Evolutionary conservation across 2,797 vertebrate species (phyloP).

Genomic region (Anomalospiza imberbis): DNA sequence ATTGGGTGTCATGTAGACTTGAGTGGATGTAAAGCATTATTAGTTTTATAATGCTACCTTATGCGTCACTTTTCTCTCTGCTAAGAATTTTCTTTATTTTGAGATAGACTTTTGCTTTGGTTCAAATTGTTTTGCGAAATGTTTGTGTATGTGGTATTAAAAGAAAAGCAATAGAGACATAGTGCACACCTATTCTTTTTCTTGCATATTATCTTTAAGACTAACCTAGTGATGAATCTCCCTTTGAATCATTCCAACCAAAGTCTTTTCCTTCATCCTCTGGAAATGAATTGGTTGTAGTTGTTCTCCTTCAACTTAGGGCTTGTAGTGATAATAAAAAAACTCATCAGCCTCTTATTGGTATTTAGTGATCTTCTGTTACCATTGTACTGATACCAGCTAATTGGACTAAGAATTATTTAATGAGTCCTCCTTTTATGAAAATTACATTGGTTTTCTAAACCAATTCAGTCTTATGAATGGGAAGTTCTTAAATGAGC

Average conservation of each 20-base stretch:
- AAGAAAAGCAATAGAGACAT: neutral
- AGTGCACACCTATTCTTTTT: neutral
- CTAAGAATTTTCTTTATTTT: neutral
- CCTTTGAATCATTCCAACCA: neutral
- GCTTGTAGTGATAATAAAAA: neutral
- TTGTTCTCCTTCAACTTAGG: neutral
- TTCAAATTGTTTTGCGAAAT: neutral
- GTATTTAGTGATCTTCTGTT: neutral
- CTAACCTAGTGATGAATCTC: neutral
- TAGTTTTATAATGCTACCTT: neutral
- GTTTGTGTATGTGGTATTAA: neutral
- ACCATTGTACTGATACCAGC: neutral
- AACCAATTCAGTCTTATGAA: neutral
- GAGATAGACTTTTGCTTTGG: neutral
- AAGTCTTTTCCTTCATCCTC: neutral
- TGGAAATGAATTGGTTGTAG: neutral
- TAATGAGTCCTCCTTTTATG: neutral
- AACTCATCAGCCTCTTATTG: neutral
- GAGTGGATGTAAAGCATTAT: neutral
- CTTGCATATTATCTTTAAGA: neutral
- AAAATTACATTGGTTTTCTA: neutral
- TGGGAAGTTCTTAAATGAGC: neutral
- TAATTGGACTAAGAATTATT: neutral
- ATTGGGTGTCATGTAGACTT: neutral
- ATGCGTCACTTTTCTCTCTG: conserved; percentile 2